Base-by-base conservation (phyloP, 92 coral and sea anemone species). In the Porites rus region DNA sequence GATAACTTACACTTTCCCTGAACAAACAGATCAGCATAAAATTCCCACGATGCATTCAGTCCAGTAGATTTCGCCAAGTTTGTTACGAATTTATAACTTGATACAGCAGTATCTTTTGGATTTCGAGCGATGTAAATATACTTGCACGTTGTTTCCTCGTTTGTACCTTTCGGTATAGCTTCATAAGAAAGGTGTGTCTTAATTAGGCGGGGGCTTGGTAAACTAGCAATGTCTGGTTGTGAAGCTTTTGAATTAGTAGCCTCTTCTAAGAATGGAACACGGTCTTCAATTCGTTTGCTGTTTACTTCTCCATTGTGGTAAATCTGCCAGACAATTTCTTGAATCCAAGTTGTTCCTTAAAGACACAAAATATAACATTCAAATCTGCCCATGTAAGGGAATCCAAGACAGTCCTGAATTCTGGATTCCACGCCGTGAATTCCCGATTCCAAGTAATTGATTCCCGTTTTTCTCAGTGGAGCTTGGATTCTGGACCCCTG, bases 311-410 rank as follows among this genome's bases (percentile, higher is more conserved):
- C 92, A 61, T 84, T 58, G 76, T 83, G 76, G 81, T 65, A 89
- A 65, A 84, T 84, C 77, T 89, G 92, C 89, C 88, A 89, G 22
- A 84, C 69, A 52, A 89, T 84, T 65, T 89, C 92, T 22, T 71
- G 66, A 16, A 72, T 68, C 92, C 92, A 89, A 1, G 92, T 89
- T 10, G 92, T 89, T 13, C 92, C 92, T 1, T 28, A 46, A 46
- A 46, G 43, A 50, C 18, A 51, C 38, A 50, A 21, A 65, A 5
- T 21, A 21, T 51, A 28, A 25, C 20, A 1, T 67, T 67, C 6
- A 56, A 10, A 28, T 28, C 31, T 28, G 31, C 31, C 31, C 31
- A 28, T 28, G 31, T 28, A 28, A 28, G 46, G 46, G 46, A 38
- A 38, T 38, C 46, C 46, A 38, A 38, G 46, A 38, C 46, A 38